Conservation (phyloP, 92 coral and sea anemone species). For the Zoanthus solanderi region DNA sequence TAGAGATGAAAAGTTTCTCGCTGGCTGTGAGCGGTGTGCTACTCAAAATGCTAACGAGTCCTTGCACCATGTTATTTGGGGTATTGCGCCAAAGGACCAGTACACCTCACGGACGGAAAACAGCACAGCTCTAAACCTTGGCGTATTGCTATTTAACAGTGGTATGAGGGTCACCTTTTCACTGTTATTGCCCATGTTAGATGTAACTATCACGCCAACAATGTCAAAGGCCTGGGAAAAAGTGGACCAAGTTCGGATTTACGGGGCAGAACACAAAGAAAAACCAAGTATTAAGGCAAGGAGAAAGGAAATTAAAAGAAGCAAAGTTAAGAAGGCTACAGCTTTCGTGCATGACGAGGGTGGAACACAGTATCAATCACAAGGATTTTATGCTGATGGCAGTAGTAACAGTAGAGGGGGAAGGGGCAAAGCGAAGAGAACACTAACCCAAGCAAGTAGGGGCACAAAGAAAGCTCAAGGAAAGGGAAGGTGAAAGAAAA, state of each 20-base stretch:
- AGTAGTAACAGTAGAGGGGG: slow-evolving; percentile 2
- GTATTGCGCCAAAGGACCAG: slow-evolving; percentile 70
- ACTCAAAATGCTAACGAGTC: slow-evolving; percentile 64
- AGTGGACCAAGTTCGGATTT: slow-evolving; percentile 35
- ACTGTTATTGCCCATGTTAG: slow-evolving; percentile 42
- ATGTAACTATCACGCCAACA: slow-evolving; percentile 21
- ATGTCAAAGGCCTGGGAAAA: slow-evolving; percentile 53
- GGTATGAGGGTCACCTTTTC: slow-evolving; percentile 49
- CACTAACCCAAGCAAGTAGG: not conserved
- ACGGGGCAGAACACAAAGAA: slow-evolving; percentile 52
- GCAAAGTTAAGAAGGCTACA: no score
- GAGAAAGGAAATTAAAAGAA: no score
- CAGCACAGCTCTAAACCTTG: slow-evolving; percentile 45
- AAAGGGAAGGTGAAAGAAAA: slow-evolving; percentile 9
- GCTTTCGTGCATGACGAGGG: not conserved
- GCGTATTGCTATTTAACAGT: slow-evolving; percentile 41
- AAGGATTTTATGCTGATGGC: slow-evolving; percentile 1
- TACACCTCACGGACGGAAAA: slow-evolving; percentile 57
- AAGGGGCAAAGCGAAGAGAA: not conserved
- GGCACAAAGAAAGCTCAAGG: not conserved
- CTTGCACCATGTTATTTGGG: slow-evolving; percentile 73
- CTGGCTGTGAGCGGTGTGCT: slow-evolving; percentile 59
- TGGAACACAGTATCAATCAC: not conserved
- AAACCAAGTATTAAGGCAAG: not conserved
- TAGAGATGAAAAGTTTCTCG: slow-evolving; percentile 55